Evolutionary conservation across 2,797 vertebrate species (phyloP), one percentile per base, ranked within the genome.

Genomic region (Sebastes matsubarae): DNA sequence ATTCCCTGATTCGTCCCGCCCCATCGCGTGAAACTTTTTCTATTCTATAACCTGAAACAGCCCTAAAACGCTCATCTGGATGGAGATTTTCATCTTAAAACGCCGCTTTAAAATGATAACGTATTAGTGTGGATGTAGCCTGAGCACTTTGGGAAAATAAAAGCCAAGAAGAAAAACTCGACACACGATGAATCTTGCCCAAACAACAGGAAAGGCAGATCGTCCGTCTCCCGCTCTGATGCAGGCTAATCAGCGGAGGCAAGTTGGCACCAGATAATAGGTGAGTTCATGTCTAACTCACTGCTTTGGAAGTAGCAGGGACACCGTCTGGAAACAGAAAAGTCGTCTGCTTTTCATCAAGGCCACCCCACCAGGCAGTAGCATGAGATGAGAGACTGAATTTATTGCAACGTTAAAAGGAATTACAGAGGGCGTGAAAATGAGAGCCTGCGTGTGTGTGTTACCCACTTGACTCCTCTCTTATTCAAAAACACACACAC

Each of bases 261-360:
- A 73, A 69, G 72, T 50, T 84, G 84, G 84, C 84, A 88, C 11
- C 69, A 88, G 85, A 90, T 87, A 86, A 88, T 69, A 87, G 86
- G 82, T 87, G 91, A 92, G 80, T 86, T 94, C 86, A 91, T 79
- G 77, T 90, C 83, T 87, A 68, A 80, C 57, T 77, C 34, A 24
- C 46, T 83, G 75, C 84, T 92, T 81, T 81, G 72, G 76, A 86
- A 87, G 55, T 72, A 57, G 86, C 76, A 14, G 46, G 46, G 55
- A 77, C 71, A 72, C 68, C 1, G 32, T 46, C 75, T 89, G 87
- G 83, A 90, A 90, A 88, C 68, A 81, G 75, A 85, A 76, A 82
- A 83, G 84, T 86, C 86, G 91, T 93, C 93, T 94, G 92, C 79
- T 94, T 89, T 85, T 76, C 85, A 93, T 95, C 91, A 90, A 85